phyloP scores from a whole-genome alignment of 2,113 vertebrate genomes.

The Nanger granti region DNA sequence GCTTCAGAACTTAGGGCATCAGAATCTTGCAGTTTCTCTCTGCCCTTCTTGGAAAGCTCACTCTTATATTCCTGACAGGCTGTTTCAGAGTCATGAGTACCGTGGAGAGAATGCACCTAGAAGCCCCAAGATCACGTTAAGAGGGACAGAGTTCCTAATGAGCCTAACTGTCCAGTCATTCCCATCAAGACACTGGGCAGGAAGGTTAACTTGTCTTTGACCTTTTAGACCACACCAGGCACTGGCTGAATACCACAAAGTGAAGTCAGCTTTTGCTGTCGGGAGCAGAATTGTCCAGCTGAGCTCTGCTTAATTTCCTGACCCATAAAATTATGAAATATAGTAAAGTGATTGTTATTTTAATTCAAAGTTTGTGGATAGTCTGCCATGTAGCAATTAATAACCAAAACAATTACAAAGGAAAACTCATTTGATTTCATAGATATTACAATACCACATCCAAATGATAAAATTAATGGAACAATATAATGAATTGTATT shows the following conservation, averaged over 20 bases:
- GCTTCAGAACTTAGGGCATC: not conserved
- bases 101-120: not conserved
- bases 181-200: not conserved
- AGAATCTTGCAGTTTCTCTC: not conserved
- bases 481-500: constrained; percentile 87
- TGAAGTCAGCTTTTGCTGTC: rapidly evolving
- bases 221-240: not conserved
- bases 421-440: constrained; percentile 72
- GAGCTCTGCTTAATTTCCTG: not conserved
- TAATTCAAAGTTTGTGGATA: not conserved
- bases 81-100: not conserved
- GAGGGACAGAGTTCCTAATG: rapidly evolving
- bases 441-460: constrained; percentile 69
- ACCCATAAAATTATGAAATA: not conserved
- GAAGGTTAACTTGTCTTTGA: not conserved
- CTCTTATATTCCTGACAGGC: not conserved
- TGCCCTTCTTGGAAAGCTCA: not conserved
- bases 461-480: constrained; percentile 71
- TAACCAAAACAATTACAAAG: constrained; percentile 30
- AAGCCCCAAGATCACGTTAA: rapidly evolving
- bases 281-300: not conserved
- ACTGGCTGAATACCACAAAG: not conserved
- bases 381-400: not conserved
- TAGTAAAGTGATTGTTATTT: not conserved
- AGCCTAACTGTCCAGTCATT: rapidly evolving